Base-by-base conservation (phyloP, 2,888 invertebrate species). In the Lasioglossum pauxillum region DNA sequence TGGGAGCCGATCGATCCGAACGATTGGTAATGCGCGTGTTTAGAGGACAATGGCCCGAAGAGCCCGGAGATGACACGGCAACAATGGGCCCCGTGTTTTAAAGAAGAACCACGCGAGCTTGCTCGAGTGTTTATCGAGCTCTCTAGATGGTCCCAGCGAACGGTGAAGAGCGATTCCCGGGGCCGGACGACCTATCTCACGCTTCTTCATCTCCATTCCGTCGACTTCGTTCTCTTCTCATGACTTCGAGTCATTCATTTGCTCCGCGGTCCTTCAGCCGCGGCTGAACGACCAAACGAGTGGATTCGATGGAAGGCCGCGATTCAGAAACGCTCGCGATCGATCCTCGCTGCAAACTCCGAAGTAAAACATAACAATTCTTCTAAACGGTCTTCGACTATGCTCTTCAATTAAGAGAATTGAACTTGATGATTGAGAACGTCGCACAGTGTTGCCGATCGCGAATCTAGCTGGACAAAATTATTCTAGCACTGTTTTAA, bases 61-160 rank as follows among this genome's bases (percentile, higher is more conserved):
- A 78, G n/a, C n/a, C 78, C 75, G 64, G 84, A 85, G 93, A 94
- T 94, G 94, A 94, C 93, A 93, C 89, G 89, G 93, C 94, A 94
- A 94, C 93, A 94, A 94, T 93, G 91, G 89, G 78, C 84, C 87
- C 60, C 85, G 86, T 91, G 89, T 91, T 92, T 91, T 90, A 87
- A 91, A 91, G 90, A 89, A 92, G 91, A 92, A 90, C 89, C 91
- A 88, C 88, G 91, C 88, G 92, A 92, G 92, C 88, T 84, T 74
- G 44, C 81, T 94, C 89, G 92, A 95, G 94, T 95, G 94, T 95
- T 95, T 95, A 93, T 94, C 92, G 92, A 94, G 94, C 94, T 94
- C 94, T 95, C 93, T 92, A 91, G 91, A 92, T 86, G 91, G 91
- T 90, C 88, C 89, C 86, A 86, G 89, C 88, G 78, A 72, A 72